Conservation (phyloP, 2,113 vertebrate genomes). For the Myiagra hebetior region DNA sequence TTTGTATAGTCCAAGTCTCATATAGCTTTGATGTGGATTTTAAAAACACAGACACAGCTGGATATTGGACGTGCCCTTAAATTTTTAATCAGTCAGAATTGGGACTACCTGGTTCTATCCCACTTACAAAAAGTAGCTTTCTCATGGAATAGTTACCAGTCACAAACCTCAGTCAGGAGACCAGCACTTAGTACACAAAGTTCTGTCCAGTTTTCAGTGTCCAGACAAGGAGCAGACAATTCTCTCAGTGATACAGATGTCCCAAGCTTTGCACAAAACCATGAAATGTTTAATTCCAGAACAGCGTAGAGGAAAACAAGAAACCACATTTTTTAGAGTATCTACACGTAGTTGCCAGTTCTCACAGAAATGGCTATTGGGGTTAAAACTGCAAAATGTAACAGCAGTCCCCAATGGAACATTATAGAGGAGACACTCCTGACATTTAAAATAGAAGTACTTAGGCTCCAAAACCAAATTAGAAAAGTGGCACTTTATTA, state of each 20-base stretch:
- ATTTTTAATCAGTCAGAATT: neutral
- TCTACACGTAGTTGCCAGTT: neutral
- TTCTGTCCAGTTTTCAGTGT: neutral
- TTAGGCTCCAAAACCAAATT: slow-evolving; percentile 6
- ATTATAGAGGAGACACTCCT: neutral
- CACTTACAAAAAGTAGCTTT: neutral
- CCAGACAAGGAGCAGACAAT: neutral
- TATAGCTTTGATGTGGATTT: neutral
- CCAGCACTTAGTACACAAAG: neutral
- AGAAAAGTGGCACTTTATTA: slow-evolving; percentile 5
- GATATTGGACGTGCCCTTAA: neutral
- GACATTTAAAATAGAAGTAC: neutral
- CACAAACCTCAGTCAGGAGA: neutral
- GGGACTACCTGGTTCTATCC: neutral
- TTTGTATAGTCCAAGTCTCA: neutral
- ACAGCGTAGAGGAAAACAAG: neutral
- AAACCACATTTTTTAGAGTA: neutral
- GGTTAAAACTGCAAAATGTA: neutral
- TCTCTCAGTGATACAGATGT: neutral
- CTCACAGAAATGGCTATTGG: neutral
- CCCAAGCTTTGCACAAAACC: neutral
- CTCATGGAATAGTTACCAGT: neutral
- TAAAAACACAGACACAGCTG: neutral
- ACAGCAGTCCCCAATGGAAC: neutral
- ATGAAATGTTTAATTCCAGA: neutral